Evolutionary conservation across 2,113 vertebrate species (phyloP).

Genomic region (Siniperca knerii): DNA sequence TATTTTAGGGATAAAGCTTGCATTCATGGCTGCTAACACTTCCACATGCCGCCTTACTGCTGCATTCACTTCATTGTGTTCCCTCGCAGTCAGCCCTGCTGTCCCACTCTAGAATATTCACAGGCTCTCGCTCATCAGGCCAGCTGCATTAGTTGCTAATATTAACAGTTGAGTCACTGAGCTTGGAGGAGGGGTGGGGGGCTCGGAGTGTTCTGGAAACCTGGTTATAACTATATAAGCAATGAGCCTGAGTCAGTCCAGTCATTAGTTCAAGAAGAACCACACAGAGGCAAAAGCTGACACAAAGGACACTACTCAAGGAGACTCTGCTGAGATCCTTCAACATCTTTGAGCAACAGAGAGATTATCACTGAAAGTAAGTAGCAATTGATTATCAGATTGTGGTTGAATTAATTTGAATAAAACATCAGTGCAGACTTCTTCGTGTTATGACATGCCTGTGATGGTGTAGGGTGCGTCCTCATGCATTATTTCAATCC

Average conservation of each 20-base stretch:
- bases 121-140: conserved; percentile 12
- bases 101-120: conserved; percentile 71
- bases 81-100: conserved; percentile 31
- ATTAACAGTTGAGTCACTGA: conserved; percentile 71
- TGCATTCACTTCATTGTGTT: conserved; percentile 55
- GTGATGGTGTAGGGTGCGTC: background rate
- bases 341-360: conserved; percentile 15
- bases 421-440: background rate
- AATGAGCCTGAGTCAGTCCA: conserved; percentile 11
- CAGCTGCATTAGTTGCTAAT: conserved; percentile 67
- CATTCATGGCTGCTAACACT: conserved; percentile 3
- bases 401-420: background rate
- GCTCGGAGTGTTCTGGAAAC: conserved; percentile 71
- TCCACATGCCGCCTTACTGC: conserved; percentile 5
- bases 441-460: background rate
- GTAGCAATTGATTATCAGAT: conserved; percentile 25
- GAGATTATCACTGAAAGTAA: conserved; percentile 55
- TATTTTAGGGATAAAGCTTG: conserved; percentile 18
- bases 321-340: conserved; percentile 35
- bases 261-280: conserved; percentile 55
- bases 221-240: conserved; percentile 61
- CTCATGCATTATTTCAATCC: background rate
- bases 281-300: conserved; percentile 23
- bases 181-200: conserved; percentile 5
- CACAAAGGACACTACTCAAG: conserved; percentile 1